These are phyloP conservation scores for Drosophila recens DNA, from an alignment of 2,888 invertebrate genomes.

Conservation along the genomic window DNA sequence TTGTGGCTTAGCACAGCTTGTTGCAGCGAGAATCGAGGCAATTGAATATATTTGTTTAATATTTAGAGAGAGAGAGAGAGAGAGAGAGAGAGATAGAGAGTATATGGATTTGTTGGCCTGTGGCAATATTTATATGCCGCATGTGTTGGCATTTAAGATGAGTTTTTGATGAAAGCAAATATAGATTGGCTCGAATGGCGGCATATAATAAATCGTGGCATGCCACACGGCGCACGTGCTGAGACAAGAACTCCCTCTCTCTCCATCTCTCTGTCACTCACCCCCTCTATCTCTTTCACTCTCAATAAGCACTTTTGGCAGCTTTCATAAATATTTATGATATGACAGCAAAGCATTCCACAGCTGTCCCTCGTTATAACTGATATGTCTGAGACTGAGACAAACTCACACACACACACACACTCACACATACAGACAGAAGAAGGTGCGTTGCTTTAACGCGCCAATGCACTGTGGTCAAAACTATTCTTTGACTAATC, in stretches of 20 bases:
- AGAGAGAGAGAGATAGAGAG: constrained; percentile 28
- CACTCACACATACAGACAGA: too few relatives aligned
- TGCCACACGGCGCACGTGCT: constrained; percentile 63
- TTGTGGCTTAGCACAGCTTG: constrained; percentile 18
- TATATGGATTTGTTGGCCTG: constrained; percentile 24
- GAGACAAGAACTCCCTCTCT: constrained; percentile 3
- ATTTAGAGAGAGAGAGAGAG: too few relatives aligned
- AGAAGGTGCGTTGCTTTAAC: constrained; percentile 49
- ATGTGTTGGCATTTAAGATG: constrained; percentile 78
- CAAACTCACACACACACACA: constrained; percentile 6
- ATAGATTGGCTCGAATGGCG: constrained; percentile 52
- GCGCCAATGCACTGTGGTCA: constrained; percentile 12
- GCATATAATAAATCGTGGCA: constrained; percentile 61
- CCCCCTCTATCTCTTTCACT: background rate
- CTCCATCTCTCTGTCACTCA: too few relatives aligned
- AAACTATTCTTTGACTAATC: too few relatives aligned
- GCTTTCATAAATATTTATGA: constrained; percentile 77
- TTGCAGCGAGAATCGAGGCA: constrained; percentile 24
- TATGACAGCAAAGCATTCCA: constrained; percentile 44
- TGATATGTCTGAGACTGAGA: constrained; percentile 39
- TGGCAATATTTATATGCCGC: constrained; percentile 56
- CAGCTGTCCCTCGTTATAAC: constrained; percentile 50
- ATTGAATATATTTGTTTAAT: constrained; percentile 36
- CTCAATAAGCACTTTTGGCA: constrained; percentile 45
- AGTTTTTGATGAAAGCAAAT: constrained; percentile 73